Evolutionary conservation across 2,113 vertebrate species (phyloP), one percentile per base, ranked within the genome.

Genomic region (Camelus dromedarius): DNA sequence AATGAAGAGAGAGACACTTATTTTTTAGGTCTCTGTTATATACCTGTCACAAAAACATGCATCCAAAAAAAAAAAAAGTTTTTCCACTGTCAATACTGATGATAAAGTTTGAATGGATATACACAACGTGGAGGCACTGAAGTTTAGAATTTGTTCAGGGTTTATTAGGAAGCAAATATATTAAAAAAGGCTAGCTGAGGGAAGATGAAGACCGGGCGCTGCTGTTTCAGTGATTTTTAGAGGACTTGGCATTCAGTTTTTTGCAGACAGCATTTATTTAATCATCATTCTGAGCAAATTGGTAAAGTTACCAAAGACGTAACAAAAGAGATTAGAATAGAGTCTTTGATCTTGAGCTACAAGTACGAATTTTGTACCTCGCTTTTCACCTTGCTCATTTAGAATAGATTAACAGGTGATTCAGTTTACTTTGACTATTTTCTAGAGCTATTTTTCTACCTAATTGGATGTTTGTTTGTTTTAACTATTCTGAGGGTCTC

Each of bases 211-310:
- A 97, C 96, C 92, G 97, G 96, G 86, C 97, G 87, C 95, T 97
- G 79, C 98, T 98, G 98, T 98, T 98, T 97, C 96, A 96, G 96
- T 98, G 97, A 91, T 92, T 98, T 98, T 98, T 98, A 97, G 96
- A 98, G 96, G 77, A 84, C 97, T 97, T 98, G 94, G 96, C 96
- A 94, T 97, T 98, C 97, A 98, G 73, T 94, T 91, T 98, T 95
- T 96, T 97, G 96, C 97, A 97, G 92, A 96, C 96, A 98, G 67
- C 97, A 67, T 98, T 98, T 96, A 96, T 98, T 97, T 97, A 98
- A 73, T 98, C 97, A 46, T 35, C 70, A 30, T 89, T 92, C 66
- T 83, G 52, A 93, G 91, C 92, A 97, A 97, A 96, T 97, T 97
- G 94, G 81, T 98, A 98, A 97, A 15, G 20, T 30, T 97, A 97